phyloP scores from a whole-genome alignment of 1,140 invertebrate genomes.

The Cataglyphis hispanica region DNA sequence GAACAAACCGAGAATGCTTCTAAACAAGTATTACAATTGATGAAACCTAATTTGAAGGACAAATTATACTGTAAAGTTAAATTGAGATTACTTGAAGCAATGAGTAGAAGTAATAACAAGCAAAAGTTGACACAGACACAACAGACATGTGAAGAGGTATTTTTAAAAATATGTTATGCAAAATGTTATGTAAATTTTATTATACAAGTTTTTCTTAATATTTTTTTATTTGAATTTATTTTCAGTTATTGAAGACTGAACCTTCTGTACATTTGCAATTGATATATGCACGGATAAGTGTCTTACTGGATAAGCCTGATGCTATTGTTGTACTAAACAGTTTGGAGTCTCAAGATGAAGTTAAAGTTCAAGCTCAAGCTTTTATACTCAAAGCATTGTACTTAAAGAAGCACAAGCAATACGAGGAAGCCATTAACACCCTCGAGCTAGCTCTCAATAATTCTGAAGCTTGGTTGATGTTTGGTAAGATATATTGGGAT shows the following conservation, averaged over 20 bases:
- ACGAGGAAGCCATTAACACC: slow-evolving; percentile 86
- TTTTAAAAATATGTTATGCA: slow-evolving; percentile 10
- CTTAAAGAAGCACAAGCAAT: slow-evolving; percentile 85
- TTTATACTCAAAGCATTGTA: slow-evolving; percentile 78
- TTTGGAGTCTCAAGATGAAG: slow-evolving; percentile 79
- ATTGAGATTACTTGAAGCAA: slow-evolving; percentile 79
- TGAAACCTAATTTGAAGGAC: slow-evolving; percentile 72
- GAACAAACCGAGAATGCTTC: slow-evolving; percentile 87
- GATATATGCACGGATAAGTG: slow-evolving; percentile 79
- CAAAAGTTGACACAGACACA: slow-evolving; percentile 86
- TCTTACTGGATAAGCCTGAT: slow-evolving; percentile 77
- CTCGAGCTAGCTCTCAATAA: slow-evolving; percentile 85
- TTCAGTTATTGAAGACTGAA: slow-evolving; percentile 75
- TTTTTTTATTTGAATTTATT: slow-evolving; percentile 69
- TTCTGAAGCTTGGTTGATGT: slow-evolving; percentile 88
- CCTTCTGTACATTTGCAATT: slow-evolving; percentile 70
- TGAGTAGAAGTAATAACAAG: slow-evolving; percentile 83
- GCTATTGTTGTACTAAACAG: slow-evolving; percentile 75
- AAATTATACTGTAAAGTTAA: slow-evolving; percentile 75
- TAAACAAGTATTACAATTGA: slow-evolving; percentile 81
- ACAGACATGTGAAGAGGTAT: slow-evolving; percentile 78
- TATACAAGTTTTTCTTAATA: slow-evolving; percentile 35
- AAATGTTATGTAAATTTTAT: too few species aligned
- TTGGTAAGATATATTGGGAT: slow-evolving; percentile 90
- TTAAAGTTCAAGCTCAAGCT: slow-evolving; percentile 73